A percentile compares a stretch with the other conserved stretches of the same genome.
phyloP scores from a whole-genome alignment of 2,797 vertebrate species.

The Myoxocephalus aenaeus region DNA sequence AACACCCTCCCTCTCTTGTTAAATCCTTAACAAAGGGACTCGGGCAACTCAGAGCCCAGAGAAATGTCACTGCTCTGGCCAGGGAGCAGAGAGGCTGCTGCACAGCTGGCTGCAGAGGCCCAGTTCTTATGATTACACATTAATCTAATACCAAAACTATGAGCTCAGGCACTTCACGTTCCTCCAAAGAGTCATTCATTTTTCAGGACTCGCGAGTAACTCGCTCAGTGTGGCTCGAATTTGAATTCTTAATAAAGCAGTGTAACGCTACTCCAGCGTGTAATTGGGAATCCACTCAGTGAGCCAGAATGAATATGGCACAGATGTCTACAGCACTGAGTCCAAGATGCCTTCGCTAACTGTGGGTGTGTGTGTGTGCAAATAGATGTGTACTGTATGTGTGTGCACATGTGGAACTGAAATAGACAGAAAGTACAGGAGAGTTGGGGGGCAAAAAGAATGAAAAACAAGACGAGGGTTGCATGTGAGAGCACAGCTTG shows the following conservation, averaged over 20 bases:
- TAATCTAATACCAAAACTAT: conserved; percentile 58
- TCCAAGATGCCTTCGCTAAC: conserved; percentile 35
- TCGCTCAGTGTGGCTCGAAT: conserved; percentile 61
- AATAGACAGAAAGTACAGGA: conserved; percentile 34
- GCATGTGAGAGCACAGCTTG: conserved; percentile 11
- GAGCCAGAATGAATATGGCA: conserved; percentile 73
- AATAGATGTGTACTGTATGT: conserved; percentile 12
- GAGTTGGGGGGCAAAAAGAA: conserved; percentile 24
- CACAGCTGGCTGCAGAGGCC: conserved; percentile 67
- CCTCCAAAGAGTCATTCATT: conserved; percentile 71
- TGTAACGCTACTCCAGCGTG: conserved; percentile 81
- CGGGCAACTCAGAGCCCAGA: background rate
- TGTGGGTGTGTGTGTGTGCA: background rate
- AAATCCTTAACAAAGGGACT: conserved; percentile 34
- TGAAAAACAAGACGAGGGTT: conserved; percentile 11
- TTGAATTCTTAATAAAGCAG: conserved; percentile 72
- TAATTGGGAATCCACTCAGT: conserved; percentile 76
- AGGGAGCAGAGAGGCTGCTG: conserved; percentile 27
- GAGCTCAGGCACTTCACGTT: conserved; percentile 47
- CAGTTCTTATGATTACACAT: conserved; percentile 61
- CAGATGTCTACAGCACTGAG: conserved; percentile 68
- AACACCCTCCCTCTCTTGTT: background rate
- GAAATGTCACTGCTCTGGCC: conserved; percentile 20
- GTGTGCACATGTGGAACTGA: conserved; percentile 36
- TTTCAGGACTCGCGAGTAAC: conserved; percentile 66